phyloP scores from a whole-genome alignment of 2,113 vertebrate species.

The Dromaius novaehollandiae region DNA sequence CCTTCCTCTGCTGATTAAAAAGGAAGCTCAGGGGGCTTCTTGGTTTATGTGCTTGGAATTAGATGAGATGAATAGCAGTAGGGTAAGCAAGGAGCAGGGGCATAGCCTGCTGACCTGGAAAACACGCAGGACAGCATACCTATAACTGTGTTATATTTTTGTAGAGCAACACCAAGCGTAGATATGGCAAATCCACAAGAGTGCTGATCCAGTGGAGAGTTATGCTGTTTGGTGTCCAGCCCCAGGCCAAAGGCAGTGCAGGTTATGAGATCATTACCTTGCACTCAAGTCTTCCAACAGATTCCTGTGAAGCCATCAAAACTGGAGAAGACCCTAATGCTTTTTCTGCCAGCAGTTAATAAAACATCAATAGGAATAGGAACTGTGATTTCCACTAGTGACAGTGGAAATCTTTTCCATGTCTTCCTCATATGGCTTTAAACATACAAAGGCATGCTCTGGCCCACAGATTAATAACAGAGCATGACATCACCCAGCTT shows the following conservation, averaged over 20 bases:
- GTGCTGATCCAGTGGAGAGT: background rate
- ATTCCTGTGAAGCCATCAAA: background rate
- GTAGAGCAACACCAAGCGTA: background rate
- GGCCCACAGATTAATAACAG: background rate
- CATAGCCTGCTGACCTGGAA: background rate
- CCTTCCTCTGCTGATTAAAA: background rate
- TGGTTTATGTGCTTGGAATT: background rate
- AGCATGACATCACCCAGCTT: background rate
- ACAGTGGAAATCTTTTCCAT: background rate
- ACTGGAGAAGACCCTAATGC: background rate
- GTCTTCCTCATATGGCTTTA: background rate
- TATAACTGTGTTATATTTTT: background rate
- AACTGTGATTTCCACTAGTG: background rate
- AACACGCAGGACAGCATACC: background rate
- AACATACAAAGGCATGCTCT: background rate
- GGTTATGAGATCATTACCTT: background rate
- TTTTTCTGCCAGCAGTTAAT: background rate
- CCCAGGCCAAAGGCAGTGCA: background rate
- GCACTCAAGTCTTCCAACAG: background rate
- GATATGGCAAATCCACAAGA: background rate
- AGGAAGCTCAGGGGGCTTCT: background rate
- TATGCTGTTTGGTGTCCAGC: background rate
- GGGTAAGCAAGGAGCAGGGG: background rate
- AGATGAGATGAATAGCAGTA: background rate
- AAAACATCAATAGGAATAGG: background rate